Base-by-base conservation (phyloP, 2,888 invertebrate species). In the Torymus auratus region DNA sequence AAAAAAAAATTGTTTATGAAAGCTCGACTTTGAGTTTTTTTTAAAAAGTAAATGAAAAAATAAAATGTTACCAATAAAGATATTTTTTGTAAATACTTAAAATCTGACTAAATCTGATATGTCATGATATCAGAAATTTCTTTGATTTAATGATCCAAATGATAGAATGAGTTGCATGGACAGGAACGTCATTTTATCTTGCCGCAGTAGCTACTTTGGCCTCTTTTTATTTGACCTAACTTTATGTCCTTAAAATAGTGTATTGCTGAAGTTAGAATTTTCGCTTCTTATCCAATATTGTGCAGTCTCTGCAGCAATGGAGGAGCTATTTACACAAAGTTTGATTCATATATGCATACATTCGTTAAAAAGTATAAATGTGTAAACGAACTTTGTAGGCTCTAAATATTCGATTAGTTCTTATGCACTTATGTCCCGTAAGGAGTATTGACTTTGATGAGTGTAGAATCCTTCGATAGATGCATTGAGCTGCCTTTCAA, bases 101-200 rank as follows among this genome's bases (percentile, higher is more conserved):
- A 71, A 78, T 61, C 69, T n/a, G 15, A 0, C 58, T 83, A 64
- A 86, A 85, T 88, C 88, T 86, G 88, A 89, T 89, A 89, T 86
- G 88, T 88, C 89, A 89, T 89, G 89, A 86, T 89, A 88, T 84
- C 88, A 88, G 88, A 88, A 84, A 56, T 68, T 68, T 15, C 12
- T 55, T 62, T 55, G 12, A 62, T 72, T 55, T 17, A 17, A 70
- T 65, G n/a, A 72, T 58, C 68, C 7, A 17, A 72, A 72, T 71
- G 15, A 71, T 67, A 70, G 69, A 11, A 53, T 62, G 56, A 78
- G n/a, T 50, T n/a, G 62, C 52, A 72, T 60, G 75, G 80, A 80
- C 82, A 82, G 82, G 61, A 80, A 80, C 82, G 82, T 78, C 82
- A 75, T 67, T 77, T 61, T 20, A 70, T 80, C 23, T 75, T 72